Percentiles rank a stretch among this genome's conserved stretches.
Evolutionary conservation across 2,113 vertebrate genomes (phyloP).

Genomic region (Callospermophilus lateralis): DNA sequence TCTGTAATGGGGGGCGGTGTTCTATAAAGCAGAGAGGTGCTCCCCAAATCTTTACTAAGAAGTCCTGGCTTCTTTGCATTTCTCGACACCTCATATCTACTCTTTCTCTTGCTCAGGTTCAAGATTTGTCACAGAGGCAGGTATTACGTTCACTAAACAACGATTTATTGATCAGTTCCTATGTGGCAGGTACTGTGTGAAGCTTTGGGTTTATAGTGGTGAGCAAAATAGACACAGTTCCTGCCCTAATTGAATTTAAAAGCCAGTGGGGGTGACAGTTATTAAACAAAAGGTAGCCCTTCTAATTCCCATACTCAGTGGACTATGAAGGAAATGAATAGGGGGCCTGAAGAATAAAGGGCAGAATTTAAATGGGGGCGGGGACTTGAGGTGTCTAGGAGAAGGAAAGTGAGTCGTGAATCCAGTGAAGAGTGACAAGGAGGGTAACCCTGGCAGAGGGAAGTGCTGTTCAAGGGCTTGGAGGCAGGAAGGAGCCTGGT

Average conservation of each 20-base stretch:
- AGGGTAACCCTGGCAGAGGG: not conserved
- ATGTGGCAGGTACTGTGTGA: not conserved
- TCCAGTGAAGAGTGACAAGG: not conserved
- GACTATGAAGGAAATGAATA: not conserved
- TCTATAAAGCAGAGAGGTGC: not conserved
- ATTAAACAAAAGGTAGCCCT: not conserved
- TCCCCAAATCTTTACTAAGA: not conserved
- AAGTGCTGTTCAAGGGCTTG: not conserved
- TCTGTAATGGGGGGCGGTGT: not conserved
- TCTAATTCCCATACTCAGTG: not conserved
- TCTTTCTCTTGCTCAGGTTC: not conserved
- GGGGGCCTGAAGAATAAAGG: not conserved
- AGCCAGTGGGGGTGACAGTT: not conserved
- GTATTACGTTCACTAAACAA: not conserved
- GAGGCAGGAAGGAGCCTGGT: not conserved
- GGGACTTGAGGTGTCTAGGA: not conserved
- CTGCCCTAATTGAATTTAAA: not conserved
- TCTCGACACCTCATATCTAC: not conserved
- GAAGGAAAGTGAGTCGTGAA: not conserved
- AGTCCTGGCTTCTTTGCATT: not conserved
- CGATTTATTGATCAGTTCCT: conserved; percentile 20
- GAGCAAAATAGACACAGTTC: not conserved
- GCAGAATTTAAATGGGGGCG: not conserved
- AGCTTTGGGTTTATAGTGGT: not conserved
- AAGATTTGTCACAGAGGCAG: not conserved